A percentile compares a stretch with the other conserved stretches of the same genome.
Conservation (phyloP, 2,888 invertebrate species). For the Patella depressa region DNA sequence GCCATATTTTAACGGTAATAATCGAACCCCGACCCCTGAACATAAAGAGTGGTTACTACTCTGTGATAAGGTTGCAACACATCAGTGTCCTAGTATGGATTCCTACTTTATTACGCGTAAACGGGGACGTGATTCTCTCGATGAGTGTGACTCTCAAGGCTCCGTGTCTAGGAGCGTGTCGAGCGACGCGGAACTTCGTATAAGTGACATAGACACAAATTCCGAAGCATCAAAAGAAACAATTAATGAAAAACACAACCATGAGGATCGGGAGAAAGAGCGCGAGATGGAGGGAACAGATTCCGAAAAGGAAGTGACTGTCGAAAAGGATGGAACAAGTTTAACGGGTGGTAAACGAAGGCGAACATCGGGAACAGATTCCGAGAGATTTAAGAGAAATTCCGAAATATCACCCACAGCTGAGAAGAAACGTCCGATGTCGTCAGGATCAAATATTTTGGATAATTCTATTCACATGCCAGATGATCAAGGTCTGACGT, state of each 20-base stretch:
- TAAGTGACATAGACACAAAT: conserved; percentile 56
- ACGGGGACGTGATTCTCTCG: conserved; percentile 25
- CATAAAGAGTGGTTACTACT: conserved; percentile 89
- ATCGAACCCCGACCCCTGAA: conserved; percentile 78
- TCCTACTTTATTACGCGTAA: conserved; percentile 53
- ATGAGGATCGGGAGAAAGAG: conserved; percentile 74
- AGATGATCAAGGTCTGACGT: conserved; percentile 73
- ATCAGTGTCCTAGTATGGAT: conserved; percentile 49
- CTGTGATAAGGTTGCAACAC: conserved; percentile 55
- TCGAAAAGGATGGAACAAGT: conserved; percentile 44
- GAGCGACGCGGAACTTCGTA: conserved; percentile 52
- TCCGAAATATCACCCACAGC: conserved; percentile 29
- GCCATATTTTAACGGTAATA: conserved; percentile 86
- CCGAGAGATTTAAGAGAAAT: conserved; percentile 35
- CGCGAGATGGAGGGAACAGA: conserved; percentile 50
- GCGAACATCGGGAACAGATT: conserved; percentile 19
- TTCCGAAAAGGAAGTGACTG: conserved; percentile 50
- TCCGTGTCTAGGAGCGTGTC: conserved; percentile 49
- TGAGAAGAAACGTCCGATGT: conserved; percentile 54
- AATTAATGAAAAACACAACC: conserved; percentile 76
- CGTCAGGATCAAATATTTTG: conserved; percentile 50
- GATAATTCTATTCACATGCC: conserved; percentile 65
- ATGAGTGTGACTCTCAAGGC: conserved; percentile 25
- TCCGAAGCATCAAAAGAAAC: conserved; percentile 64
- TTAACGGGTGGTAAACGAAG: conserved; percentile 25